Base-by-base conservation (phyloP, 2,797 vertebrate genomes). In the Muscicapa striata region DNA sequence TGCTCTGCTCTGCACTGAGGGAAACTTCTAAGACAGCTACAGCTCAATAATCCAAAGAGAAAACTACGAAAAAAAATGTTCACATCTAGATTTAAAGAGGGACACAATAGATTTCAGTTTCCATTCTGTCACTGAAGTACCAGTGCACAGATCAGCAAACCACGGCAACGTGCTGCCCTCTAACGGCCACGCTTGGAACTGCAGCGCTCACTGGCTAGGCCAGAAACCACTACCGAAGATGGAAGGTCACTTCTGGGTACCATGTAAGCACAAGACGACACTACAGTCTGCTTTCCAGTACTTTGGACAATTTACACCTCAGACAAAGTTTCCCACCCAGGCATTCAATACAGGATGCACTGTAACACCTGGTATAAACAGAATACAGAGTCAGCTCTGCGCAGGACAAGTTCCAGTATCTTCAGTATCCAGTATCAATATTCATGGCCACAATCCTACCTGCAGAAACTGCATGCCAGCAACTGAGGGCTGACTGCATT, bases 161-260 rank as follows among this genome's bases (percentile, higher is more conserved):
- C 20, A 1, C 48, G 52, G 83, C 29, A 46, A 9, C 8, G 22
- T 89, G 91, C 96, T 97, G 97, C 97, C 97, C 95, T 41, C 98
- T 94, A 77, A 58, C 14, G 97, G 93, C 48, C 66, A 8, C 15
- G 2, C 7, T 21, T 46, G 68, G 15, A 84, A 95, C 75, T 91
- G 90, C 92, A 91, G 3, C 6, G 29, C 15, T 22, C 68, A 8
- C 40, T 4, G 26, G 7, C 63, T 11, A 4, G 48, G 48, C 36
- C 63, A 67, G 77, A 34, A 45, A 46, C 1, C 1, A 27, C n/a
- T 9, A 3, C 27, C 15, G 12, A 30, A 34, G 9, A 15, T 1
- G 9, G 21, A 57, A 34, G 3, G 20, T 5, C 8, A 26, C 22
- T 51, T 54, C 23, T 2, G 26, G 49, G 54, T 29, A 49, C 34